Percentiles rank a stretch among this genome's conserved stretches.
Evolutionary conservation across 2,113 vertebrate genomes (phyloP).

Genomic region (Chlamydotis undulata): DNA sequence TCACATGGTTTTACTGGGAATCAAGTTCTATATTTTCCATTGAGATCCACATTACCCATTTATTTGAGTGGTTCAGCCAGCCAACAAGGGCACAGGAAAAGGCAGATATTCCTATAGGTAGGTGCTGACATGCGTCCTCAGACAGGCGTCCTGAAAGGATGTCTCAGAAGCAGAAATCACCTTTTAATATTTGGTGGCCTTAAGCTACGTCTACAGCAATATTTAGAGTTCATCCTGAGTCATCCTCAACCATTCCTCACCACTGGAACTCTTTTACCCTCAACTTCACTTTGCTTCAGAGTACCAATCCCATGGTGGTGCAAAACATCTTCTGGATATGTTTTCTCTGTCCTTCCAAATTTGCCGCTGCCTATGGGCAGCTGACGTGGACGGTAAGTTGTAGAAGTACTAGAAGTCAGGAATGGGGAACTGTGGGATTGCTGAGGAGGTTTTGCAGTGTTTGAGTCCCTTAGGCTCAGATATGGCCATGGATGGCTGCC

Average conservation of each 20-base stretch:
- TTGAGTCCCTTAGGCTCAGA: neutral
- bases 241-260: neutral
- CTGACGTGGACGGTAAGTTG: fast-evolving
- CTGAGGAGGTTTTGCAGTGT: neutral
- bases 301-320: neutral
- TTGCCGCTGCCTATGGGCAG: neutral
- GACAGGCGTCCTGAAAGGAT: neutral
- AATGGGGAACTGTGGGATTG: neutral
- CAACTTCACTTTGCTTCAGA: neutral
- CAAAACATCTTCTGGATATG: neutral
- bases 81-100: neutral
- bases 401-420: neutral
- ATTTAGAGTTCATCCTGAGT: neutral
- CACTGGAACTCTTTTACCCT: neutral
- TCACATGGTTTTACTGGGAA: neutral
- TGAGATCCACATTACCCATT: neutral
- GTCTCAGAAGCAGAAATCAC: neutral
- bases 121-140: neutral
- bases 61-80: neutral
- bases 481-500: neutral
- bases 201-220: neutral
- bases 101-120: neutral
- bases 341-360: neutral
- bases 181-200: neutral
- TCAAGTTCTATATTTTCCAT: neutral